phyloP scores from a whole-genome alignment of 1,140 invertebrate genomes.

The Brachionus koreanus region DNA sequence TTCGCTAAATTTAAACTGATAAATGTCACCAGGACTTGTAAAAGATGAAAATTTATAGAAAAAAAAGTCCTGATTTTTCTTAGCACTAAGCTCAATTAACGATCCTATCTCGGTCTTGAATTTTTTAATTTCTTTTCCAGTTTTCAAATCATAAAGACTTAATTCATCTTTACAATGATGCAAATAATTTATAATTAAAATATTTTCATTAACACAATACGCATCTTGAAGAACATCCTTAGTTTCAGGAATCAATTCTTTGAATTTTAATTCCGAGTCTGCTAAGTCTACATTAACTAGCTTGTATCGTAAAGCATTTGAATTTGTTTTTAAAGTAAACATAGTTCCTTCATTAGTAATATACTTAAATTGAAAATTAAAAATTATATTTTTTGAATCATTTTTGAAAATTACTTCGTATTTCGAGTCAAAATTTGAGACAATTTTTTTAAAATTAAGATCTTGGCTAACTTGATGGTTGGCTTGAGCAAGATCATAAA shows the following conservation, averaged over 20 bases:
- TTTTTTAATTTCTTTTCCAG: conserved; percentile 61
- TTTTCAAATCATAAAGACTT: conserved; percentile 72
- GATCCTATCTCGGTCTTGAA: conserved; percentile 81
- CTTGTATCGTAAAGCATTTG: conserved; percentile 83
- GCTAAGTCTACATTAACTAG: conserved; percentile 82
- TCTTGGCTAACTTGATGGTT: conserved; percentile 50
- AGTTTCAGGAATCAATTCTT: conserved; percentile 70
- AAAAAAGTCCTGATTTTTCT: conserved; percentile 73
- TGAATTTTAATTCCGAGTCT: conserved; percentile 59
- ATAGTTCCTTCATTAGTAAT: conserved; percentile 79
- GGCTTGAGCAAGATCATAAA: conserved; percentile 65
- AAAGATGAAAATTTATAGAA: conserved; percentile 93
- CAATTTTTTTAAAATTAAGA: conserved; percentile 65
- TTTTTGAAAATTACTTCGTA: conserved; percentile 70
- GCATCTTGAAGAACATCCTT: conserved; percentile 85
- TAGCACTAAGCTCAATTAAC: conserved; percentile 75
- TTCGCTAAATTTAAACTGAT: conserved; percentile 73
- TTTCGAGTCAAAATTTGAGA: conserved; percentile 85
- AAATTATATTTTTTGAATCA: conserved; percentile 8
- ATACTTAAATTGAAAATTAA: conserved; percentile 66
- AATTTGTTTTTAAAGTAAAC: conserved; percentile 85
- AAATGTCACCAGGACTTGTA: conserved; percentile 82
- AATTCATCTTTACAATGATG: conserved; percentile 88
- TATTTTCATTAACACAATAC: conserved; percentile 74
- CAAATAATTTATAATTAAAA: conserved; percentile 80